These are phyloP conservation scores for Drosophila affinis DNA, from an alignment of 2,888 invertebrate genomes.

Conservation along the genomic window DNA sequence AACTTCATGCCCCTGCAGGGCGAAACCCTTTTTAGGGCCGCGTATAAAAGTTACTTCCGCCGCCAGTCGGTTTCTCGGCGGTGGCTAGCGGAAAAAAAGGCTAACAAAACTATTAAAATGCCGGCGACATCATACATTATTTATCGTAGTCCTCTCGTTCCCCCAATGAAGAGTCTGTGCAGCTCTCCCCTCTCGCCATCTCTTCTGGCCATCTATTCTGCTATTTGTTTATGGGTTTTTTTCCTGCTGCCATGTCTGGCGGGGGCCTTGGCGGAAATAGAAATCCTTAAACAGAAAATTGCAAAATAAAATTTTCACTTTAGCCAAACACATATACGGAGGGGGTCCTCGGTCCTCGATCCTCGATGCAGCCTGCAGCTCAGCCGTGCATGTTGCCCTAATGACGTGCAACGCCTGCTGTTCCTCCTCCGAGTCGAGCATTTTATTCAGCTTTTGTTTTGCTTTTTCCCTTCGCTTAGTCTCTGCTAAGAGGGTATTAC, in stretches of 20 bases:
- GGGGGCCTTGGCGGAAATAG: constrained; percentile 66
- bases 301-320: constrained; percentile 76
- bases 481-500: constrained; percentile 1
- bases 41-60: constrained; percentile 75
- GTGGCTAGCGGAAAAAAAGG: constrained; percentile 49
- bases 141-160: constrained; percentile 37
- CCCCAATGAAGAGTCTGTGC: neutral
- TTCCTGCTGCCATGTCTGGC: constrained; percentile 58
- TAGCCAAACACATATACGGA: constrained; percentile 50
- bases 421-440: constrained; percentile 21
- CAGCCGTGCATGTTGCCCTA: constrained; percentile 68
- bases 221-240: constrained; percentile 54
- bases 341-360: constrained; percentile 3
- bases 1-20: constrained; percentile 16
- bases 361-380: constrained; percentile 38
- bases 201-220: constrained; percentile 18
- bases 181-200: neutral
- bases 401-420: constrained; percentile 68
- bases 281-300: constrained; percentile 73
- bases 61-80: constrained; percentile 36
- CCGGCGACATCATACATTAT: constrained; percentile 76
- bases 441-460: constrained; percentile 50
- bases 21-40: constrained; percentile 56
- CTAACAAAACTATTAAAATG: constrained; percentile 79
- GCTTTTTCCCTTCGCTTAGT: constrained; percentile 17